phyloP scores from a whole-genome alignment of 2,797 vertebrate species.

The Poecilia velifera region DNA sequence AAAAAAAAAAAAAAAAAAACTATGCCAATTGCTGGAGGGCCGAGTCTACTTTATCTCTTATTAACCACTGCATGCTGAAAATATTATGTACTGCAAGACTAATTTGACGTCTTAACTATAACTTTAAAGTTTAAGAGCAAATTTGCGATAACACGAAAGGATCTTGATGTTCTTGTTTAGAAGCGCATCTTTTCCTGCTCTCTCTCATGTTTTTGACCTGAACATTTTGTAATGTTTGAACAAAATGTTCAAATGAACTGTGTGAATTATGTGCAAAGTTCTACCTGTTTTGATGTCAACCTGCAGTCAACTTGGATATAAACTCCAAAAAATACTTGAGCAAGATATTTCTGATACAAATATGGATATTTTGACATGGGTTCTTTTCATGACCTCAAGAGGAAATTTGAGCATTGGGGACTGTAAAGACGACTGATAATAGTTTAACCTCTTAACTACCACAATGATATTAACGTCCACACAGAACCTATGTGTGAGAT shows the following conservation, averaged over 20 bases:
- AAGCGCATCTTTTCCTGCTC: background rate
- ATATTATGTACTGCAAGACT: background rate
- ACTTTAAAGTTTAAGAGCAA: background rate
- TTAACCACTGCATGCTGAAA: conserved; percentile 1
- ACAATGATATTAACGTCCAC: too few species aligned
- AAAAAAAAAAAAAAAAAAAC: too few species aligned
- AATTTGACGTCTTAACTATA: conserved; percentile 1
- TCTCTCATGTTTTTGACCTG: background rate
- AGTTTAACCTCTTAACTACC: too few species aligned
- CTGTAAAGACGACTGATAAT: too few species aligned
- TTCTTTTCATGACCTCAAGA: too few species aligned
- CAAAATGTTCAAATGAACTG: background rate
- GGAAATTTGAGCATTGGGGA: too few species aligned
- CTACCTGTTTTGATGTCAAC: background rate
- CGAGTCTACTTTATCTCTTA: conserved; percentile 4
- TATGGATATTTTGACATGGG: too few species aligned
- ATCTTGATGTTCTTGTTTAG: background rate
- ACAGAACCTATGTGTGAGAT: too few species aligned
- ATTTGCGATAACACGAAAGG: background rate
- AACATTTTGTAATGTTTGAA: background rate
- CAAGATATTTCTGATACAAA: background rate
- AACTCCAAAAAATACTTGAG: background rate
- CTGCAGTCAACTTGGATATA: background rate
- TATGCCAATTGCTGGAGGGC: conserved; percentile 18
- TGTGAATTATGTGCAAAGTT: background rate